phyloP scores from a whole-genome alignment of 2,888 invertebrate species.

The Diloba caeruleocephala region DNA sequence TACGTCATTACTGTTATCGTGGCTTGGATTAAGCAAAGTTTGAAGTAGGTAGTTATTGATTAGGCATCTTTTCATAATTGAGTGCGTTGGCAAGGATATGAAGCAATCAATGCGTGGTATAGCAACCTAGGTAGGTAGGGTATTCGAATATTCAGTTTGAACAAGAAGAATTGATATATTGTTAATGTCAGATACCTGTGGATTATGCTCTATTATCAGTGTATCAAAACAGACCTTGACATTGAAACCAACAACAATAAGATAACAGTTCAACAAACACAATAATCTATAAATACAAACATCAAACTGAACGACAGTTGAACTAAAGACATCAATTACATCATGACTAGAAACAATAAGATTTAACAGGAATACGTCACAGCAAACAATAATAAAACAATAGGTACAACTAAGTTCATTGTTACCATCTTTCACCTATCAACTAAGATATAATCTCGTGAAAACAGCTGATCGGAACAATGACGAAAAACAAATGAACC shows the following conservation, averaged over 20 bases:
- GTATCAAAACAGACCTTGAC: constrained; percentile 31
- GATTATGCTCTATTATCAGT: constrained; percentile 10
- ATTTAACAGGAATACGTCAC: constrained; percentile 71
- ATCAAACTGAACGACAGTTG: constrained; percentile 54
- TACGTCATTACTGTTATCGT: background rate
- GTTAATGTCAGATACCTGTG: constrained; percentile 24
- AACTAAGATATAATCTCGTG: constrained; percentile 80
- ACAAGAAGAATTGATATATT: constrained; percentile 17
- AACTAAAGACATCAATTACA: constrained; percentile 64
- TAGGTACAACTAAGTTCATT: constrained; percentile 77
- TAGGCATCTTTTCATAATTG: constrained; percentile 41
- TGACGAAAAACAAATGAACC: constrained; percentile 86
- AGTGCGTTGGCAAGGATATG: constrained; percentile 35
- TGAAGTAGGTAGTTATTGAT: constrained; percentile 27
- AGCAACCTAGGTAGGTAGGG: constrained; percentile 7
- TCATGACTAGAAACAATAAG: constrained; percentile 73
- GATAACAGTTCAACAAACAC: constrained; percentile 39
- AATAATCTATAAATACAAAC: constrained; percentile 54
- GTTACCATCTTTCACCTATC: constrained; percentile 78
- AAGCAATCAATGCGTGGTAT: constrained; percentile 45
- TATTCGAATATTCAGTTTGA: constrained; percentile 23
- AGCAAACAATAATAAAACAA: constrained; percentile 61
- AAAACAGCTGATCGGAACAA: constrained; percentile 86
- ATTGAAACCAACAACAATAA: constrained; percentile 45
- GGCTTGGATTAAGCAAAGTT: constrained; percentile 13